Conservation (phyloP, 2,888 invertebrate species). For the Hybos culiciformis region DNA sequence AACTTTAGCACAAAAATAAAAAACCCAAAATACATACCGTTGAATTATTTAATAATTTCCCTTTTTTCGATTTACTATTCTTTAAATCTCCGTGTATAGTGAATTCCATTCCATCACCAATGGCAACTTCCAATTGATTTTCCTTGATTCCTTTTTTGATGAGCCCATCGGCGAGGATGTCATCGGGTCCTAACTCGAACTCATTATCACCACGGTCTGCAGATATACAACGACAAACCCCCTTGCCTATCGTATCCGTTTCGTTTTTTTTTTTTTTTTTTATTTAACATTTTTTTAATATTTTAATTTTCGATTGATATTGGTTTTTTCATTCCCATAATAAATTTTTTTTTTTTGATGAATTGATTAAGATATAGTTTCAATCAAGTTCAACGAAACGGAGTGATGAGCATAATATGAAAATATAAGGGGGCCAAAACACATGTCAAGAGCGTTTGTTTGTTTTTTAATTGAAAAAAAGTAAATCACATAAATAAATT, state of each 20-base stretch:
- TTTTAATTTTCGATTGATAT: slow-evolving; percentile 1
- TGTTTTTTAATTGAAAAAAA: neutral
- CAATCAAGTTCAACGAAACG: slow-evolving; percentile 8
- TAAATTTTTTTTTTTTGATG: slow-evolving; percentile 4
- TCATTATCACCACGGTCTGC: slow-evolving; percentile 52
- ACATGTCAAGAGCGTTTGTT: slow-evolving; percentile 11
- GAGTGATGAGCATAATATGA: slow-evolving; percentile 6
- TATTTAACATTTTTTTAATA: slow-evolving; percentile 9
- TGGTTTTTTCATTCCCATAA: slow-evolving; percentile 6
- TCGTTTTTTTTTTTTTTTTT: slow-evolving; percentile 17
- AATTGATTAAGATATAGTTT: slow-evolving; percentile 2
- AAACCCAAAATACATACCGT: slow-evolving; percentile 42
- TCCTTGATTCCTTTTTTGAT: slow-evolving; percentile 78
- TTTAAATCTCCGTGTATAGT: slow-evolving; percentile 82
- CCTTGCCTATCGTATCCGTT: slow-evolving; percentile 37
- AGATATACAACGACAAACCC: slow-evolving; percentile 50
- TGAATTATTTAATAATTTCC: slow-evolving; percentile 68
- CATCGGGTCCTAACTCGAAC: slow-evolving; percentile 48
- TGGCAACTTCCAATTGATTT: slow-evolving; percentile 79
- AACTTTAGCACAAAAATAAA: slow-evolving; percentile 1
- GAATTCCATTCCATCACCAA: slow-evolving; percentile 87
- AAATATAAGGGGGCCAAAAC: slow-evolving; percentile 14
- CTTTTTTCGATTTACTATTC: slow-evolving; percentile 68
- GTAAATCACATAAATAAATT: too few species aligned
- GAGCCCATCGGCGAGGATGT: slow-evolving; percentile 70